Evolutionary conservation across 2,888 invertebrate species (phyloP).

Genomic region (Scaptomyza tumidula): DNA sequence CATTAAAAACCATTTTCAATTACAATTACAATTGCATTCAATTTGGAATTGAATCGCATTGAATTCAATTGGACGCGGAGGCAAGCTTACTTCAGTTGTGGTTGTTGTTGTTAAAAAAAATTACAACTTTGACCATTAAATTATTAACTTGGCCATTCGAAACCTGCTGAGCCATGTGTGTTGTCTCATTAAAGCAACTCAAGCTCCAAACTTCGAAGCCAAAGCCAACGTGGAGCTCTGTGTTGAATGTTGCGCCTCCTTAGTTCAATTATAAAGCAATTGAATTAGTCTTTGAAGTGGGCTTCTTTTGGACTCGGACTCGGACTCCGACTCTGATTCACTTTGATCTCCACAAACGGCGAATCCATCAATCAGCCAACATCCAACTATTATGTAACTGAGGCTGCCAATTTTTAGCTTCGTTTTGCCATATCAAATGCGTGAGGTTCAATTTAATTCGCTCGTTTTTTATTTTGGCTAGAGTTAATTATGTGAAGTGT

Average conservation of each 20-base stretch:
- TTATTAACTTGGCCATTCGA: slow-evolving; percentile 70
- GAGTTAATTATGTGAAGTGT: slow-evolving; percentile 66
- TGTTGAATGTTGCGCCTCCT: slow-evolving; percentile 62
- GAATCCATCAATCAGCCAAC: slow-evolving; percentile 71
- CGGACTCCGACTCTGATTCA: slow-evolving; percentile 10
- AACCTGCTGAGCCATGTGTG: slow-evolving; percentile 65
- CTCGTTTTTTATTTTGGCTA: slow-evolving; percentile 20
- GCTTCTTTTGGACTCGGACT: slow-evolving; percentile 15
- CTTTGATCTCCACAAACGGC: slow-evolving; percentile 38
- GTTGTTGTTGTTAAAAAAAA: slow-evolving; percentile 42
- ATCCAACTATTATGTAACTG: slow-evolving; percentile 58
- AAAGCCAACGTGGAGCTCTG: slow-evolving; percentile 37
- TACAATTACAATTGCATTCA: slow-evolving; percentile 65
- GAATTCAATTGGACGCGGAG: slow-evolving; percentile 55
- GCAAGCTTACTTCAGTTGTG: slow-evolving; percentile 57
- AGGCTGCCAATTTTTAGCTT: slow-evolving; percentile 65
- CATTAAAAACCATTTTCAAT: slow-evolving; percentile 73
- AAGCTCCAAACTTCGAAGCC: slow-evolving; percentile 9
- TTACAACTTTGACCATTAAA: slow-evolving; percentile 75
- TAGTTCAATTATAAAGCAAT: slow-evolving; percentile 77
- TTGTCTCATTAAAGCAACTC: slow-evolving; percentile 66
- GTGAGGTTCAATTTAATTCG: slow-evolving; percentile 48
- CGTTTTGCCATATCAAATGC: slow-evolving; percentile 54
- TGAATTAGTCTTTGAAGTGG: slow-evolving; percentile 67
- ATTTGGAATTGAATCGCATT: slow-evolving; percentile 58